phyloP scores from a whole-genome alignment of 1,140 invertebrate species.

The Linepithema humile region DNA sequence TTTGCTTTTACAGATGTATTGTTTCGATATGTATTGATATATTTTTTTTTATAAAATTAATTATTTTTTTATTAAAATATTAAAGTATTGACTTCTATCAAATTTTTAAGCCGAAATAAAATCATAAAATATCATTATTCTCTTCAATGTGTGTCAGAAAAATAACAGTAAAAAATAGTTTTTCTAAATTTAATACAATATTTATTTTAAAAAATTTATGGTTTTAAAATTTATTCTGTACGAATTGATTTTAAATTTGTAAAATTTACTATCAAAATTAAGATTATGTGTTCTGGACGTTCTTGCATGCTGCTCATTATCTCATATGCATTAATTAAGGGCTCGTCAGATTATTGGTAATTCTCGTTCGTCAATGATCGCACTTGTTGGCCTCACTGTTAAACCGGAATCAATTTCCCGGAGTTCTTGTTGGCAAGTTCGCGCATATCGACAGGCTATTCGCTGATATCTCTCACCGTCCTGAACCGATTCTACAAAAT shows the following conservation, averaged over 20 bases:
- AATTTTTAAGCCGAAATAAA: neutral
- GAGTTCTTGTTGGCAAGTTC: constrained; percentile 42
- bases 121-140: neutral
- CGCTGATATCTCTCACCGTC: constrained; percentile 62
- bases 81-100: neutral
- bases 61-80: too few species aligned
- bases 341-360: neutral
- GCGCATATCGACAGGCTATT: constrained; percentile 1
- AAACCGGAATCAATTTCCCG: constrained; percentile 60
- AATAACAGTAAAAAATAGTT: too few species aligned
- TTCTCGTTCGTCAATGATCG: constrained; percentile 24
- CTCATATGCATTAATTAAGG: constrained; percentile 3
- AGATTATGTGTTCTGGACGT: neutral
- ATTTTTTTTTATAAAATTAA: neutral
- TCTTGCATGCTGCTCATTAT: neutral
- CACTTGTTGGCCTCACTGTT: constrained; percentile 43
- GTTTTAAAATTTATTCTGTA: neutral
- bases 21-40: neutral
- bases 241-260: neutral
- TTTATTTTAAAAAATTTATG: neutral
- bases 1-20: neutral
- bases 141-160: neutral
- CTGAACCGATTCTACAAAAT: constrained; percentile 22
- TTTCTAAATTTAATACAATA: neutral
- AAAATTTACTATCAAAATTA: neutral